Evolutionary conservation across 2,797 vertebrate genomes (phyloP).

Genomic region (Mionectes olivaceus): DNA sequence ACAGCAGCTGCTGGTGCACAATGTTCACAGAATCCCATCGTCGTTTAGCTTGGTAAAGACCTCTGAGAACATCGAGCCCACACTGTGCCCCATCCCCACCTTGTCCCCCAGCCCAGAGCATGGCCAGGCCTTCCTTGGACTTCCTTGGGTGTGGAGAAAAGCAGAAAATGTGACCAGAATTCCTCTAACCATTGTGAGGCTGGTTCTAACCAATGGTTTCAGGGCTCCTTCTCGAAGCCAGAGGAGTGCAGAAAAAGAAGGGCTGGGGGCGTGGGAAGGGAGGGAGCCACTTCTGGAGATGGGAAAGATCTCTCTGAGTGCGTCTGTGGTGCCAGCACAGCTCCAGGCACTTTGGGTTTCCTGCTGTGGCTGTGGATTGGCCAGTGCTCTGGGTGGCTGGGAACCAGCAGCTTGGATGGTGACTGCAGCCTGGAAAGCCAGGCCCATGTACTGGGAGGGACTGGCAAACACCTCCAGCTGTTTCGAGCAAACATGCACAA

Average conservation of each 20-base stretch:
- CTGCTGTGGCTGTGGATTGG: background rate
- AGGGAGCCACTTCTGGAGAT: background rate
- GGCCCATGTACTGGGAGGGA: background rate
- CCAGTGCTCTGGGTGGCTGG: background rate
- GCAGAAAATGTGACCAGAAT: background rate
- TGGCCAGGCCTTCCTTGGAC: background rate
- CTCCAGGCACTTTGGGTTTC: background rate
- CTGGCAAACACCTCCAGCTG: background rate
- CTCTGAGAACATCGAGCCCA: rapidly evolving
- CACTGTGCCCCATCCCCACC: background rate
- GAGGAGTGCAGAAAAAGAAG: background rate
- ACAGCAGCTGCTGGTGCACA: background rate
- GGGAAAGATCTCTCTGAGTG: background rate
- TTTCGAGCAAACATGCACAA: background rate
- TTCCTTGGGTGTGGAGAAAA: background rate
- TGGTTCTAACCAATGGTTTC: background rate
- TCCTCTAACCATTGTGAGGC: background rate
- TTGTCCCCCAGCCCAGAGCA: background rate
- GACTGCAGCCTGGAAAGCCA: rapidly evolving
- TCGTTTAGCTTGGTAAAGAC: background rate
- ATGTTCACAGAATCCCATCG: rapidly evolving
- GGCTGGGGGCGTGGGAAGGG: rapidly evolving
- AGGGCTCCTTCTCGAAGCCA: background rate
- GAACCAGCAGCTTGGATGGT: background rate
- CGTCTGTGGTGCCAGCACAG: background rate